Evolutionary conservation across 2,797 vertebrate genomes (phyloP).

Genomic region (Pampus argenteus): DNA sequence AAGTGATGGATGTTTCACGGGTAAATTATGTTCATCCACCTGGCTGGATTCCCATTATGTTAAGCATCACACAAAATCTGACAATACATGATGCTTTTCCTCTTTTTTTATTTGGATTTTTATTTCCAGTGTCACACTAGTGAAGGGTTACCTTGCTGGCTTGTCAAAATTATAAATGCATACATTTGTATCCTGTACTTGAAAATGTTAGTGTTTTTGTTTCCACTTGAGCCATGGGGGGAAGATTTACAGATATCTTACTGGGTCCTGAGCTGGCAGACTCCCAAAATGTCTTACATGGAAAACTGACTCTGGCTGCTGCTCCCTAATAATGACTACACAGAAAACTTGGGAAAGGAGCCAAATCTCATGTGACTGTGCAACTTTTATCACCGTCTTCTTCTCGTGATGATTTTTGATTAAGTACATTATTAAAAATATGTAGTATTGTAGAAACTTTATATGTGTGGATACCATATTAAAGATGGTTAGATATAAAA

Average conservation of each 20-base stretch:
- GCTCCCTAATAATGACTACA: neutral
- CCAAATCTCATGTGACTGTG: neutral
- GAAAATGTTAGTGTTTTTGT: constrained; percentile 14
- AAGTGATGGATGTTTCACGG: no score
- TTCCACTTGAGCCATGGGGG: neutral
- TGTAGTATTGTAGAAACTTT: neutral
- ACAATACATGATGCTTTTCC: neutral
- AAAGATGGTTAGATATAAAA: neutral
- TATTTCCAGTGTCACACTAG: neutral
- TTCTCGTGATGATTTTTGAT: neutral
- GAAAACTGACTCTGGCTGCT: constrained; percentile 2
- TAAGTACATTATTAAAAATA: neutral
- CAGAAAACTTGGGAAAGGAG: constrained; percentile 1
- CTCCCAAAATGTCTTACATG: constrained; percentile 15
- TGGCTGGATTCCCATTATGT: neutral
- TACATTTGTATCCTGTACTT: neutral
- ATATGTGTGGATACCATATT: neutral
- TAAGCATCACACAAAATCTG: constrained; percentile 1
- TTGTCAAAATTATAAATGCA: neutral
- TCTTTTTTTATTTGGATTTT: neutral
- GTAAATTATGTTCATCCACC: neutral
- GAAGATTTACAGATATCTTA: constrained; percentile 17
- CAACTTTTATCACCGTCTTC: neutral
- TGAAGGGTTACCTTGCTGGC: neutral
- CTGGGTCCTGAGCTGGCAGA: constrained; percentile 15